phyloP scores from a whole-genome alignment of 92 coral and sea anemone genomes.

The Palythoa grandis region DNA sequence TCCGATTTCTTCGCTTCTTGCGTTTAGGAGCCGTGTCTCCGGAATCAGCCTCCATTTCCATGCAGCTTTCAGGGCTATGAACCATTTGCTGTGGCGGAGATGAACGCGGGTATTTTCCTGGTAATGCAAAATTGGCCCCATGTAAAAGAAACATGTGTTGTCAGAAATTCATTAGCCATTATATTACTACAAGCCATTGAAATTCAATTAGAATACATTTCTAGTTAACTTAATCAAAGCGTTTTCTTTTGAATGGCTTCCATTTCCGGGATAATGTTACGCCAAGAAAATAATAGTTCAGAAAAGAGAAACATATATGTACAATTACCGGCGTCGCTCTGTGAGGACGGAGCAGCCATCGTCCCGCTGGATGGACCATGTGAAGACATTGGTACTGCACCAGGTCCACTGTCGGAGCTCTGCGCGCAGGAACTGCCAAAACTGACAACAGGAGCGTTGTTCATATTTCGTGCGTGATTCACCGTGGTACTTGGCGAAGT shows the following conservation, averaged over 20 bases:
- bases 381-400: constrained; percentile 35
- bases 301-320: constrained; percentile 6
- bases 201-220: constrained; percentile 61
- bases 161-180: constrained; percentile 47
- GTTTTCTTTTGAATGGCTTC: constrained; percentile 48
- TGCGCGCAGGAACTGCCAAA: constrained; percentile 39
- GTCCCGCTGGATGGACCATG: constrained; percentile 16
- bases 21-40: constrained; percentile 93
- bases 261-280: constrained; percentile 46
- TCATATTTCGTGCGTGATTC: constrained; percentile 57
- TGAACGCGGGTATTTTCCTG: constrained; percentile 48
- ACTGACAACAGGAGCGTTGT: constrained; percentile 41
- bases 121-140: constrained; percentile 36
- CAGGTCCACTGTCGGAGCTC: constrained; percentile 54
- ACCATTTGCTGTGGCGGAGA: constrained; percentile 67
- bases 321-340: constrained; percentile 62
- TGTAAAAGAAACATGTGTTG: constrained; percentile 45
- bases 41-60: constrained; percentile 83
- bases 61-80: constrained; percentile 73
- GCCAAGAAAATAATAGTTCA: constrained; percentile 33
- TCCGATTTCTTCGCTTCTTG: constrained; percentile 95
- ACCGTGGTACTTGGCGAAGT: constrained; percentile 59
- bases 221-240: constrained; percentile 51
- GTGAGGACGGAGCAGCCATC: constrained; percentile 40
- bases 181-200: constrained; percentile 49